A percentile compares a stretch with the other conserved stretches of the same genome.
phyloP scores from a whole-genome alignment of 2,888 invertebrate genomes.

The Caenorhabditis parvicauda region DNA sequence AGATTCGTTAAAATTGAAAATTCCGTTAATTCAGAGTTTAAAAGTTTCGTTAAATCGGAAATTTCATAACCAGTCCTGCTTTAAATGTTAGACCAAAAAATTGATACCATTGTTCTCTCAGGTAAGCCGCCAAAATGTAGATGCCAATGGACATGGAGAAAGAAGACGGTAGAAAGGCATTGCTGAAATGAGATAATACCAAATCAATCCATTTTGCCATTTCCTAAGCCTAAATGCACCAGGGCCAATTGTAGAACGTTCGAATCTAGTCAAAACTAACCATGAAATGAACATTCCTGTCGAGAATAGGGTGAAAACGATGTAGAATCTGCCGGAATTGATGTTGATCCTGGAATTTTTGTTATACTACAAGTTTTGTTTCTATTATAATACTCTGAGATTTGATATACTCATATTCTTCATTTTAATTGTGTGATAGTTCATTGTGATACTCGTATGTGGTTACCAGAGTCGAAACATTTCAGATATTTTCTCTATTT shows the following conservation, averaged over 20 bases:
- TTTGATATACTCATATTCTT: no score
- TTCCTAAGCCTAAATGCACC: conserved; percentile 2
- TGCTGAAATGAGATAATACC: conserved; percentile 52
- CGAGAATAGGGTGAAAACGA: conserved; percentile 71
- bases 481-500: no score
- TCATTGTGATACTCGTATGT: no score
- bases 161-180: conserved; percentile 88
- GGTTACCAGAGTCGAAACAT: no score
- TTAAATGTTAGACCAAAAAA: no score
- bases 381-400: no score
- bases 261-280: conserved; percentile 6
- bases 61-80: no score
- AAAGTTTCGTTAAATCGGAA: no score
- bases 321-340: conserved; percentile 30
- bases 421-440: no score
- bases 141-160: conserved; percentile 86
- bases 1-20: not conserved
- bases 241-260: no score
- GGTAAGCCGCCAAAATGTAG: conserved; percentile 85
- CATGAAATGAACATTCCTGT: conserved; percentile 85
- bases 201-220: not conserved
- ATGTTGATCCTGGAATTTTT: conserved; percentile 23
- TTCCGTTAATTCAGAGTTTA: no score
- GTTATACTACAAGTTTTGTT: no score
- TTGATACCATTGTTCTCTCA: conserved; percentile 67